A percentile compares a stretch with the other conserved stretches of the same genome.
These are phyloP conservation scores for Tokudaia tokunoshimensis DNA, from an alignment of 2,797 vertebrate genomes.

Conservation along the genomic window DNA sequence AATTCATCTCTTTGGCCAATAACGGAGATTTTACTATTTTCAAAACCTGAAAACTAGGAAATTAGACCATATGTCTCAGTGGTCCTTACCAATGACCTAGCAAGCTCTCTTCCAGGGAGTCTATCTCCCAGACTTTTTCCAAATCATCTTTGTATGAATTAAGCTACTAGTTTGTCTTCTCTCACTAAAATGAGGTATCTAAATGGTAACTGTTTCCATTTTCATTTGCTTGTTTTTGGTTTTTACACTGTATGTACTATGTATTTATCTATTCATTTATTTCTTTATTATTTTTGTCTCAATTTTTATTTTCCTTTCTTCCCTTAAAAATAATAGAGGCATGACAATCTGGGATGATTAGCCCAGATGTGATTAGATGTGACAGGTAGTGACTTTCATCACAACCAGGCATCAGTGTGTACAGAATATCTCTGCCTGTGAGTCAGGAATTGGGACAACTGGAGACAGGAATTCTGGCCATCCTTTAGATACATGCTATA, in stretches of 20 bases:
- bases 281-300: not conserved
- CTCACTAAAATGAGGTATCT: not conserved
- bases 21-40: not conserved
- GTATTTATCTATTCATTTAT: not conserved
- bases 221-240: not conserved
- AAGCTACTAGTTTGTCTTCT: not conserved
- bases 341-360: not conserved
- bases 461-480: not conserved
- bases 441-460: not conserved
- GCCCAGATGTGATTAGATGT: not conserved
- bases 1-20: not conserved
- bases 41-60: not conserved
- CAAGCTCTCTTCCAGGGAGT: not conserved
- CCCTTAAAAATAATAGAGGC: not conserved
- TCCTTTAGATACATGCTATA: not conserved
- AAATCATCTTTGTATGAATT: not conserved
- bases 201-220: not conserved
- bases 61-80: not conserved
- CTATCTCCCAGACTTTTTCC: not conserved
- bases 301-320: not conserved
- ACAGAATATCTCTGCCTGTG: not conserved
- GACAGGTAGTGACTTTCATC: not conserved
- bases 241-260: not conserved
- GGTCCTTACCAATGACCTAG: not conserved
- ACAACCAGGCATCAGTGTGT: not conserved